These are phyloP conservation scores for Taxidea taxus DNA, from an alignment of 2,113 vertebrate genomes.

Conservation along the genomic window DNA sequence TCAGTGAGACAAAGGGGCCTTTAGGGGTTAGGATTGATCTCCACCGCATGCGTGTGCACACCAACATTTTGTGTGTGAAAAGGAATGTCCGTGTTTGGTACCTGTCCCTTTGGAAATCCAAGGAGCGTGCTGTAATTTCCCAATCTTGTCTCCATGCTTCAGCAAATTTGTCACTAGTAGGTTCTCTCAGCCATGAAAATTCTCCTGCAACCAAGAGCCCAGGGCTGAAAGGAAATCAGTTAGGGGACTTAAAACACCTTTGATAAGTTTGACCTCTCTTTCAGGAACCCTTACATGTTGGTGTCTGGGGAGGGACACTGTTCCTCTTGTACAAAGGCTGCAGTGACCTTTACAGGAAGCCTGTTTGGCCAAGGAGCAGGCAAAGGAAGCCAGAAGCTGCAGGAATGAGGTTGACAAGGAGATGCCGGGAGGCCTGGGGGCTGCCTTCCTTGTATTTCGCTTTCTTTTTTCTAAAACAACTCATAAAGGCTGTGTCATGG, in stretches of 20 bases:
- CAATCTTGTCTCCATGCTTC: slow-evolving; percentile 45
- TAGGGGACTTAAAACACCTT: slow-evolving; percentile 16
- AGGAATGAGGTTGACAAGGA: not conserved
- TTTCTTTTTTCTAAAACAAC: slow-evolving; percentile 6
- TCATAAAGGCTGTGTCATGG: not conserved
- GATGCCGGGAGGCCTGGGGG: not conserved
- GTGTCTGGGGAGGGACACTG: not conserved
- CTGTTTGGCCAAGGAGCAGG: not conserved
- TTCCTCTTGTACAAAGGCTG: not conserved
- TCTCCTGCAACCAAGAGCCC: slow-evolving; percentile 23
- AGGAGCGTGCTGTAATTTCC: slow-evolving; percentile 40
- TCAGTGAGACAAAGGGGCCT: slow-evolving; percentile 70
- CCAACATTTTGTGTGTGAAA: not conserved
- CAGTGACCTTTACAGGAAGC: not conserved
- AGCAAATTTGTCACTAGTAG: slow-evolving; percentile 58
- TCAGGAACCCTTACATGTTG: not conserved
- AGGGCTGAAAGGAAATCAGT: slow-evolving; percentile 49
- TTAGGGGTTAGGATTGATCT: slow-evolving; percentile 42
- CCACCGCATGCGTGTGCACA: not conserved
- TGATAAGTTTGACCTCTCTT: slow-evolving; percentile 33
- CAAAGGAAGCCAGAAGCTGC: not conserved
- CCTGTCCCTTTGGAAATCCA: slow-evolving; percentile 52
- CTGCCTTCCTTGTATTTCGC: not conserved
- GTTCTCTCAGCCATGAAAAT: slow-evolving; percentile 62
- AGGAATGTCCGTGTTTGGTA: not conserved